Evolutionary conservation across 2,113 vertebrate genomes (phyloP).

Genomic region (Centropristis striata): DNA sequence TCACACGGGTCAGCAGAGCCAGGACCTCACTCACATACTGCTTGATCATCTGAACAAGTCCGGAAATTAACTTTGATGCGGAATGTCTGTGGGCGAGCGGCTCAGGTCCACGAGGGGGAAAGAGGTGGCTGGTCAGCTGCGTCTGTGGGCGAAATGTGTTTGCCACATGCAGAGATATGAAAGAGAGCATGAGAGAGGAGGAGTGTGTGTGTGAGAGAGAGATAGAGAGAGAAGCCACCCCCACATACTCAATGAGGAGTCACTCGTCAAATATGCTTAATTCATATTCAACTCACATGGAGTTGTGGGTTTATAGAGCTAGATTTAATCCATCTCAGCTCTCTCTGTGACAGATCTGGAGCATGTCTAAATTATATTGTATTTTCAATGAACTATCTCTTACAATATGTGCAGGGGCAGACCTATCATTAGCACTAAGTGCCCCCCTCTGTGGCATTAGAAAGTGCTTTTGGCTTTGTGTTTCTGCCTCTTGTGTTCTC

Average conservation of each 20-base stretch:
- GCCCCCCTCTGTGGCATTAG: neutral
- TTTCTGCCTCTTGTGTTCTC: conserved; percentile 22
- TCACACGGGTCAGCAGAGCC: conserved; percentile 65
- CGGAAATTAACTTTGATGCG: conserved; percentile 68
- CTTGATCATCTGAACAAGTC: conserved; percentile 63
- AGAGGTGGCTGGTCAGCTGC: conserved; percentile 50
- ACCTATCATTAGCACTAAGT: conserved; percentile 48
- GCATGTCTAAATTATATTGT: conserved; percentile 64
- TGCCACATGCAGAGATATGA: conserved; percentile 45
- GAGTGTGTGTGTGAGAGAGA: conserved; percentile 26
- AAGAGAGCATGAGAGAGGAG: conserved; percentile 19
- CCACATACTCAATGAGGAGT: conserved; percentile 30
- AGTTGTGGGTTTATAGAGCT: conserved; percentile 39
- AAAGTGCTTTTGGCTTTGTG: conserved; percentile 23
- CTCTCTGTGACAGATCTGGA: conserved; percentile 64
- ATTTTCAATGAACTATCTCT: conserved; percentile 66
- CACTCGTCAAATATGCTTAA: conserved; percentile 38
- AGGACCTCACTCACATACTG: conserved; percentile 42
- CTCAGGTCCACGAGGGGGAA: conserved; percentile 23
- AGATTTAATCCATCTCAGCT: conserved; percentile 56
- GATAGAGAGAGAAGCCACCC: conserved; percentile 25
- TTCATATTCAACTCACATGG: conserved; percentile 54
- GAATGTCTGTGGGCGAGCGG: conserved; percentile 49
- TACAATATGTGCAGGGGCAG: conserved; percentile 41
- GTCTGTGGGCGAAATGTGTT: conserved; percentile 58